Conservation (phyloP, 2,888 invertebrate genomes). For the Troglohyphantes excavatus region DNA sequence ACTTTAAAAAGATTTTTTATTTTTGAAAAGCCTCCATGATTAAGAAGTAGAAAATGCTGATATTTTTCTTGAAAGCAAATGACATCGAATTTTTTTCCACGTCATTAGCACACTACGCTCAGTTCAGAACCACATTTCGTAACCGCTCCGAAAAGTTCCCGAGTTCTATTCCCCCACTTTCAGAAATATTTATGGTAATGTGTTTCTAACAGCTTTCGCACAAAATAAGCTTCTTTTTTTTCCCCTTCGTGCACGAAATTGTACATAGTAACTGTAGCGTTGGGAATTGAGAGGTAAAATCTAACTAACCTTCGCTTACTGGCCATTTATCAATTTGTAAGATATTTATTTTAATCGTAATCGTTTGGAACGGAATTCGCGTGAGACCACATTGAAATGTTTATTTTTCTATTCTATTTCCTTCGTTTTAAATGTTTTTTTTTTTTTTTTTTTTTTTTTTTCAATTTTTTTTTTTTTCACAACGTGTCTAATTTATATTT, state of each 20-base stretch:
- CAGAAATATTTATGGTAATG: constrained; percentile 5
- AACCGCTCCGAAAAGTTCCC: background rate
- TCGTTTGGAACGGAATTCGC: no score
- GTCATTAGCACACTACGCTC: constrained; percentile 5
- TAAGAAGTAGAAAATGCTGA: background rate
- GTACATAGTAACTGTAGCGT: no score
- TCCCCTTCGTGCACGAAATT: background rate
- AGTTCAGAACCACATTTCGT: background rate
- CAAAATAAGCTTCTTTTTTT: background rate
- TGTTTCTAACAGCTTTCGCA: background rate
- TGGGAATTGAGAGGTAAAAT: background rate
- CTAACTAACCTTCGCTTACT: background rate
- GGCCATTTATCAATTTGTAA: background rate
- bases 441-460: no score
- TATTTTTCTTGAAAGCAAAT: background rate
- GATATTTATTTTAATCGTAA: background rate
- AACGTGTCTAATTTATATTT: no score
- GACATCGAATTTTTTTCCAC: background rate
- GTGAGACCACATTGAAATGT: no score
- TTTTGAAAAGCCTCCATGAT: background rate
- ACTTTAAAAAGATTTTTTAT: background rate
- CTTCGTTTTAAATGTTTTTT: no score
- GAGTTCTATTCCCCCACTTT: background rate
- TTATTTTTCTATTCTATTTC: no score
- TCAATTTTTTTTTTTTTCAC: no score